Percentiles rank a stretch among this genome's conserved stretches.
Conservation (phyloP, 2,113 vertebrate species). For the Microcebus griseorufus region DNA sequence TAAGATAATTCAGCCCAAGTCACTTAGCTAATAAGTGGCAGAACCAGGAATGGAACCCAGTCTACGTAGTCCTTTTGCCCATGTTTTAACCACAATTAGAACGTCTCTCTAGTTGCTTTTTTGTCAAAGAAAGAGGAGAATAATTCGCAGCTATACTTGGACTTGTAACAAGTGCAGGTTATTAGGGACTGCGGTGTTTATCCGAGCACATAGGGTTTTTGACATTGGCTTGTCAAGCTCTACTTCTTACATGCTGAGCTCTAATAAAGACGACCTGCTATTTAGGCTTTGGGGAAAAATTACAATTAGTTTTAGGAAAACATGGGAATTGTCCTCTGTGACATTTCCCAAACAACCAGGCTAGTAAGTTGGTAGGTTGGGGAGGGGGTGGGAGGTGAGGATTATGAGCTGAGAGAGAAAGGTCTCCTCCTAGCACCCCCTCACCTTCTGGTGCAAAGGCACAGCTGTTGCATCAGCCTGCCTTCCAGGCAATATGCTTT, state of each 20-base stretch:
- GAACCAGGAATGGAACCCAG: background rate
- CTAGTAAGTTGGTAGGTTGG: background rate
- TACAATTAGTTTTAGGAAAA: conserved; percentile 59
- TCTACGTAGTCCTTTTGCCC: background rate
- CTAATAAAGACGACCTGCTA: background rate
- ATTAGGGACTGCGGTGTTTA: background rate
- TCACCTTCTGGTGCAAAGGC: conserved; percentile 34
- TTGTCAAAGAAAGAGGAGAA: background rate
- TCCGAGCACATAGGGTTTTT: background rate
- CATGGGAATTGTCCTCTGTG: conserved; percentile 38
- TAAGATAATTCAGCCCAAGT: background rate
- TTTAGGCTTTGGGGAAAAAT: conserved; percentile 7
- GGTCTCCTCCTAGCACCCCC: background rate
- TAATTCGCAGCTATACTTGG: background rate
- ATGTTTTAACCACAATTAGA: background rate
- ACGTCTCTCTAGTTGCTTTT: background rate
- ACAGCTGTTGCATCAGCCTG: conserved; percentile 58
- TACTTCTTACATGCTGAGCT: conserved; percentile 8
- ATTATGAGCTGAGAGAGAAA: background rate
- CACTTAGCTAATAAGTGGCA: background rate
- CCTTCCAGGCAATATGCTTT: conserved; percentile 46
- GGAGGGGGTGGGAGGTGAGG: background rate
- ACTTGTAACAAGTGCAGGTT: background rate
- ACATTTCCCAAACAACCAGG: conserved; percentile 49
- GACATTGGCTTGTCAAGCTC: background rate